phyloP scores from a whole-genome alignment of 2,888 invertebrate species.

The Carcina quercana region DNA sequence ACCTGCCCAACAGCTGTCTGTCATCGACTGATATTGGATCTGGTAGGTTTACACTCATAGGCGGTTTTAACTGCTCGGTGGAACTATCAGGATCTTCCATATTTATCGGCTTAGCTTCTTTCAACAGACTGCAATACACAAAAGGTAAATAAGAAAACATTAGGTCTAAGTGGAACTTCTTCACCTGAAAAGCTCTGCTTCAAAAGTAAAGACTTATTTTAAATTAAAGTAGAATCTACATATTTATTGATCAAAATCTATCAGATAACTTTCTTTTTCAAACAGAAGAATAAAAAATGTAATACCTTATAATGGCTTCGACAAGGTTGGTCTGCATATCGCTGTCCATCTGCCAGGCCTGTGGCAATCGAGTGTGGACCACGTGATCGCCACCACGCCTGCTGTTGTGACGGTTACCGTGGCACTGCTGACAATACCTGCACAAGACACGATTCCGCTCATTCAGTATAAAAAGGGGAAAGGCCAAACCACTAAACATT shows the following conservation, averaged over 20 bases:
- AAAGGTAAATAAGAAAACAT: constrained; percentile 8
- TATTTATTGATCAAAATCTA: too few relatives aligned
- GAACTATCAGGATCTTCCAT: constrained; percentile 75
- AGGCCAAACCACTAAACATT: too few relatives aligned
- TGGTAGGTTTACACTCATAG: constrained; percentile 45
- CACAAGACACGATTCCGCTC: too few relatives aligned
- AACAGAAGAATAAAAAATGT: too few relatives aligned
- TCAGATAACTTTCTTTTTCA: too few relatives aligned
- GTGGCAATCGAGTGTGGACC: constrained; percentile 89
- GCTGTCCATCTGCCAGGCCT: constrained; percentile 91
- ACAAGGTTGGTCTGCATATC: constrained; percentile 96
- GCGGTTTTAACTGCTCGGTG: constrained; percentile 53
- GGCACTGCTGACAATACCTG: constrained; percentile 92
- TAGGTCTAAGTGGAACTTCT: too few relatives aligned
- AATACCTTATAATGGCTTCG: constrained; percentile 96
- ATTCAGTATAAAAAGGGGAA: too few relatives aligned
- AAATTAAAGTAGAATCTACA: too few relatives aligned
- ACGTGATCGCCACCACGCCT: constrained; percentile 92
- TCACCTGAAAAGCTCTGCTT: too few relatives aligned
- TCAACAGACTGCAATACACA: constrained; percentile 82
- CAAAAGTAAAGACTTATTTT: too few relatives aligned
- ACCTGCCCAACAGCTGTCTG: constrained; percentile 86
- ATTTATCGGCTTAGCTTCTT: constrained; percentile 91
- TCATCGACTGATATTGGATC: constrained; percentile 89
- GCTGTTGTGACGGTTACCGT: constrained; percentile 91